Evolutionary conservation across 2,797 vertebrate species (phyloP), one percentile per base, ranked within the genome.

Genomic region (Octomys mimax): DNA sequence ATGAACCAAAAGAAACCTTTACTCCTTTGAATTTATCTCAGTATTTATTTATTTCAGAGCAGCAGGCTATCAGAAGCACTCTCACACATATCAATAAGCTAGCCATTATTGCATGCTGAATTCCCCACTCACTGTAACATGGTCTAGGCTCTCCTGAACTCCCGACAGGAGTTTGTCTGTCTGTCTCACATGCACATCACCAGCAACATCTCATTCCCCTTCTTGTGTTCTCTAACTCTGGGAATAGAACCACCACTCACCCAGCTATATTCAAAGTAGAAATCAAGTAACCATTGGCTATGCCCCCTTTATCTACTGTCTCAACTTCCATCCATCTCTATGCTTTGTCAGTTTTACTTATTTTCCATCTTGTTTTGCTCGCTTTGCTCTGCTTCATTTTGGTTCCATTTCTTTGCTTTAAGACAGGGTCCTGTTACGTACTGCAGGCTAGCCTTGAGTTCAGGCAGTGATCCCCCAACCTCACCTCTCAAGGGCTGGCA

Each of bases 11-110:
- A 88, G n/a, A 77, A 64, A 14, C 33, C 42, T 52, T 75, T 61
- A 28, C 14, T 89, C 79, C n/a, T 61, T 78, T 84, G 59, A 61
- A 78, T 70, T 68, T 79, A 79, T 83, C 59, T 66, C 59, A 28
- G 36, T 78, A 18, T 39, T 78, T 39, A 39, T 39, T 42, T 39
- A 62, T n/a, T 68, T 68, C 12, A 33, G 22, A 59, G 28, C 24
- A n/a, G 42, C 24, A 61, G 68, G 31, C 52, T n/a, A 49, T 66
- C 6, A 33, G 59, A 89, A 77, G 49, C 59, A 36, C 61, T 64
- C 2, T 64, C 28, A 14, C 36, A 21, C 7, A 42, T 21, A 19
- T 57, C 46, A 66, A 49, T 4, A n/a, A 39, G 73, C 28, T 68
- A 73, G 16, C 33, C 31, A 13, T 36, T 28, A 33, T 26, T n/a